A percentile compares a stretch with the other conserved stretches of the same genome.
Evolutionary conservation across 2,888 invertebrate genomes (phyloP).

Genomic region (Ophion ellenae): DNA sequence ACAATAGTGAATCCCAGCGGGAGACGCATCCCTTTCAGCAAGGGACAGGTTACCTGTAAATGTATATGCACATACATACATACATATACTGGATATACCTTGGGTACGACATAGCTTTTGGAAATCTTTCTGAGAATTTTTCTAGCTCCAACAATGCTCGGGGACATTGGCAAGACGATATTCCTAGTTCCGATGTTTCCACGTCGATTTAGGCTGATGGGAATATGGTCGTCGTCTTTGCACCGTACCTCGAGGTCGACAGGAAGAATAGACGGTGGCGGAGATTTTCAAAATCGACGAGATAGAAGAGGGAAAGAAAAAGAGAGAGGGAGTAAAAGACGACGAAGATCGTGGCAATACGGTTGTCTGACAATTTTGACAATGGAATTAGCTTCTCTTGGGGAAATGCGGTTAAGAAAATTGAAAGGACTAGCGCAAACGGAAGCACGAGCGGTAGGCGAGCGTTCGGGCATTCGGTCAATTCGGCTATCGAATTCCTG

Average conservation of each 20-base stretch:
- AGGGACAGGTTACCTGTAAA: slow-evolving; percentile 15
- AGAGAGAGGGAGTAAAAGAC: not conserved
- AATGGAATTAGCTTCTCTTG: slow-evolving; percentile 79
- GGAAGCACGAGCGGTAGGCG: slow-evolving; percentile 21
- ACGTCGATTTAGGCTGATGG: slow-evolving; percentile 18
- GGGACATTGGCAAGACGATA: slow-evolving; percentile 12
- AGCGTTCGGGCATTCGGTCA: slow-evolving; percentile 52
- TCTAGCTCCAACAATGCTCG: slow-evolving; percentile 66
- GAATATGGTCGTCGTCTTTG: slow-evolving; percentile 15
- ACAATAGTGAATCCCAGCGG: slow-evolving; percentile 76
- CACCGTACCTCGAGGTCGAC: not conserved
- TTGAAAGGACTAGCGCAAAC: slow-evolving; percentile 61
- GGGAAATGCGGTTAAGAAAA: slow-evolving; percentile 79
- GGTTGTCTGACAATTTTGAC: slow-evolving; percentile 67
- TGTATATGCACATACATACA: slow-evolving; percentile 15
- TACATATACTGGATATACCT: slow-evolving; percentile 49
- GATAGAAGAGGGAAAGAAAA: not conserved
- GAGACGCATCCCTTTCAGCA: slow-evolving; percentile 61
- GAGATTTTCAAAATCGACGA: not conserved
- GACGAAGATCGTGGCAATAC: slow-evolving; percentile 29
- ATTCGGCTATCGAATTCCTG: slow-evolving; percentile 14
- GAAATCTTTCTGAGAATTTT: slow-evolving; percentile 82
- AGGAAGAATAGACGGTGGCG: not conserved
- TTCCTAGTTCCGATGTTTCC: slow-evolving; percentile 38
- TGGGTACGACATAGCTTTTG: slow-evolving; percentile 68